Base-by-base conservation (phyloP, 2,113 vertebrate genomes). In the Hemiscyllium ocellatum region DNA sequence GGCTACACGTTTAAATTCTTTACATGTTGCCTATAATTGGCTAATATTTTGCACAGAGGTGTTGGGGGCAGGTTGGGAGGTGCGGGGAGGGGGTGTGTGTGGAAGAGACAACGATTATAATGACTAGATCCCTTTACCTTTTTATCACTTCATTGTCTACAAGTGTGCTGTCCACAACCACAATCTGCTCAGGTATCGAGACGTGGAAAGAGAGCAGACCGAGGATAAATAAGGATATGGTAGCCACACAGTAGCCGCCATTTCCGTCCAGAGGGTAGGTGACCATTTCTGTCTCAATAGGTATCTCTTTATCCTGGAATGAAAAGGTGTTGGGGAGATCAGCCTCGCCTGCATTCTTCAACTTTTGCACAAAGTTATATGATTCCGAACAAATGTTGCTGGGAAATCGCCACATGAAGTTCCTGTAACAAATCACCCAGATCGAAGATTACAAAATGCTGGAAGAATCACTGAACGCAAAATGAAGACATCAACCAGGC, bases 321-420 rank as follows among this genome's bases (percentile, higher is more conserved):
- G 97, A 97, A 50, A 97, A 97, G 0, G 66, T 96, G 95, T 97
- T 96, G 0, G 97, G 96, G 95, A 96, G 96, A 96, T 98, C 97
- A 24, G 97, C 97, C 66, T 61, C 96, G 87, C 97, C 97, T 0
- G 96, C 97, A 50, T 97, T 96, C 29, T 96, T 97, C 1, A 99
- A 96, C 86, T 78, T 97, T 96, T 97, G 96, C 0, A 99, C 93
- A 97, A 99, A 99, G 96, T 97, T 97, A 96, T 98, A 98, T 0
- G 98, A 97, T 17, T 99, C 99, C 0, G 98, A 98, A 96, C 98
- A 99, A 50, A 98, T 95, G 0, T 97, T 97, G 91, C 97, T 97
- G 1, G 99, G 99, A 96, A 99, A 99, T 0, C 99, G 97, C 98
- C 99, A 99, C 0, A 98, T 98, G 76, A 99, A 99, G 80, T 98